Percentiles rank a stretch among this genome's conserved stretches.
Conservation (phyloP, 2,888 invertebrate genomes). For the Amphipyra berbera region DNA sequence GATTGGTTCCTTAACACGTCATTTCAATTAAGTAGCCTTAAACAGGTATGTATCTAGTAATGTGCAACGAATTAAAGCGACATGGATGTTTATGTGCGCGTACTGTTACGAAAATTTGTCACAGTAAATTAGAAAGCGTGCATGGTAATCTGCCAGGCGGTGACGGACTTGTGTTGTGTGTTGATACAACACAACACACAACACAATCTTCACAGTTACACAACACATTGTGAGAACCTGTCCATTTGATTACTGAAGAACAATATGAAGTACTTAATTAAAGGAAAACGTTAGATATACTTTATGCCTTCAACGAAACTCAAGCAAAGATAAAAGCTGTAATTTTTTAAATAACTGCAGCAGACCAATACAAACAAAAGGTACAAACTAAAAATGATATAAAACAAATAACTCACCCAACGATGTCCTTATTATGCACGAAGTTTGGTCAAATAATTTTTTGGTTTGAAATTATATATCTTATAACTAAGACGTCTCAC, state of each 20-base stretch:
- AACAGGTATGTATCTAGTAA: slow-evolving; percentile 45
- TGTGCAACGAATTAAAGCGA: slow-evolving; percentile 66
- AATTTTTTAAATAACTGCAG: slow-evolving; percentile 11
- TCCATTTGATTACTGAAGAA: slow-evolving; percentile 22
- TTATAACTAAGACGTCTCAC: slow-evolving; percentile 38
- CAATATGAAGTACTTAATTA: slow-evolving; percentile 3
- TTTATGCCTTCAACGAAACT: neutral
- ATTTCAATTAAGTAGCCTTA: slow-evolving; percentile 38
- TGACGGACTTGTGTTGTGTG: slow-evolving; percentile 57
- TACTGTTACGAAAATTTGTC: slow-evolving; percentile 80
- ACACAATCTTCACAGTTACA: slow-evolving; percentile 46
- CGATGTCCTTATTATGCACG: slow-evolving; percentile 22
- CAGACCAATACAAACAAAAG: slow-evolving; percentile 21
- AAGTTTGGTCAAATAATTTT: slow-evolving; percentile 14
- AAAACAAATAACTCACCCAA: slow-evolving; percentile 55
- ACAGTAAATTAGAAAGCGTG: slow-evolving; percentile 87
- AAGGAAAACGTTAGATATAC: neutral
- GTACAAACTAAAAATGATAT: slow-evolving; percentile 37
- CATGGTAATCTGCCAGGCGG: slow-evolving; percentile 66
- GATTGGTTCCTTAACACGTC: neutral
- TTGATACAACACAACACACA: slow-evolving; percentile 43
- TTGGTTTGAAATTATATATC: slow-evolving; percentile 3
- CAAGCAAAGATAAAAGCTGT: neutral
- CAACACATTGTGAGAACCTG: slow-evolving; percentile 45
- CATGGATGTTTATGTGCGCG: slow-evolving; percentile 64